phyloP scores from a whole-genome alignment of 2,888 invertebrate species.

The Heliconius ethilla region DNA sequence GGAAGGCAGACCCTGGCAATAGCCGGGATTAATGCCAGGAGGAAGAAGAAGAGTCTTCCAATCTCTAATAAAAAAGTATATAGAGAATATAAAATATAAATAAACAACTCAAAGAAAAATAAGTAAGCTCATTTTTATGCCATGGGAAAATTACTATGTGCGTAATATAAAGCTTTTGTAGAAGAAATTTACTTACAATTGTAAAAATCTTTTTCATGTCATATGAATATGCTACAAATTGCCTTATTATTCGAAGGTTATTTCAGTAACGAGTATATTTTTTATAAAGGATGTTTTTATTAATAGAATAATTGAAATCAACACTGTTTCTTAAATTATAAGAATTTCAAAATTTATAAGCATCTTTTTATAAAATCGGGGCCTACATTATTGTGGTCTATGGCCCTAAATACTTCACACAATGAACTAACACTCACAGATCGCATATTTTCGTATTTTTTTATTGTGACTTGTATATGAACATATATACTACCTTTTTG shows the following conservation, averaged over 20 bases:
- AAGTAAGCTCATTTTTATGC: neutral
- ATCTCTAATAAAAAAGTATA: neutral
- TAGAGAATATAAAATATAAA: neutral
- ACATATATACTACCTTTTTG: too few relatives aligned
- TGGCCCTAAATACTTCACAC: neutral
- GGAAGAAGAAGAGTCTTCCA: too few relatives aligned
- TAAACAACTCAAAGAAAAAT: neutral
- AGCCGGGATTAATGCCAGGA: too few relatives aligned
- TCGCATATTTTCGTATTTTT: neutral
- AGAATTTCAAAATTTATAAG: too few relatives aligned
- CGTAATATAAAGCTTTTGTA: neutral
- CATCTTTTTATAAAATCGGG: neutral
- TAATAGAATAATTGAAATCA: neutral
- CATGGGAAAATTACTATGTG: neutral
- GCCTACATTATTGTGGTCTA: neutral
- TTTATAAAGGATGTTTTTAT: neutral
- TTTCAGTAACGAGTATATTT: neutral
- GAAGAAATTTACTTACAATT: neutral
- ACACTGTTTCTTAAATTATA: neutral
- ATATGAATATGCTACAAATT: constrained; percentile 18
- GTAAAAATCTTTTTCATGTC: constrained; percentile 4
- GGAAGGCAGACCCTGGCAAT: too few relatives aligned
- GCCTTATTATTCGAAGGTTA: neutral
- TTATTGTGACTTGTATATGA: neutral
- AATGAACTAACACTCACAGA: neutral